Conservation (phyloP, 2,113 vertebrate species). For the Gallinago undulata region DNA sequence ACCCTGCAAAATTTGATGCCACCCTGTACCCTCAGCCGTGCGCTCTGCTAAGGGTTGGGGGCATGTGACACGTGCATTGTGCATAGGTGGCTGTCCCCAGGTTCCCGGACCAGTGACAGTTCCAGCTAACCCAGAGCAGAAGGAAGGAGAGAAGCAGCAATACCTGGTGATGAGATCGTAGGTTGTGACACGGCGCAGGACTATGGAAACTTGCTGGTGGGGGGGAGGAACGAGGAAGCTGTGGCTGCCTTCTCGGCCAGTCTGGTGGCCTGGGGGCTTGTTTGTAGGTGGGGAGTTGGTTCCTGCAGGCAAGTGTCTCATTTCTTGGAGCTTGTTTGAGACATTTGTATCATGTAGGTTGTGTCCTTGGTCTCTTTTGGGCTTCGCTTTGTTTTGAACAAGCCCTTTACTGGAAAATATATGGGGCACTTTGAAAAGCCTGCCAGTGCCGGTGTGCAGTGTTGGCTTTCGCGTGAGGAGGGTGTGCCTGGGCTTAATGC, state of each 20-base stretch:
- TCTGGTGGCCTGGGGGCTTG: background rate
- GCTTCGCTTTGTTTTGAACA: background rate
- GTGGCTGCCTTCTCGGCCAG: too few species aligned
- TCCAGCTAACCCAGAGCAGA: background rate
- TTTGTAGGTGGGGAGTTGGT: background rate
- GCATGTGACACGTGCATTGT: fast-evolving
- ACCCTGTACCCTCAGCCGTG: fast-evolving
- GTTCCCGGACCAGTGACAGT: background rate
- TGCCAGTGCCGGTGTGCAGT: fast-evolving
- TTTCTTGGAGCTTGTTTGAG: background rate
- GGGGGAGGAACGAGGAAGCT: background rate
- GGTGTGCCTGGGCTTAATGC: fast-evolving
- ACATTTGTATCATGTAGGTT: background rate
- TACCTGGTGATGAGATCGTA: background rate
- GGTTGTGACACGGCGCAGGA: fast-evolving
- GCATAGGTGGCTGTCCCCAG: fast-evolving
- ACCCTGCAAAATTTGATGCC: background rate
- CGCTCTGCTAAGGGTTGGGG: fast-evolving
- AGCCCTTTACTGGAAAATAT: background rate
- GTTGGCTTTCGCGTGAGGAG: background rate
- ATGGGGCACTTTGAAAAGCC: background rate
- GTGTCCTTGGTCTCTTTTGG: background rate
- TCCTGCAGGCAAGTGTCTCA: fast-evolving
- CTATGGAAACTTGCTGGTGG: background rate
- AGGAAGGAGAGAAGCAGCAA: background rate